phyloP scores from a whole-genome alignment of 2,797 vertebrate genomes.

The Carcharodon carcharias region DNA sequence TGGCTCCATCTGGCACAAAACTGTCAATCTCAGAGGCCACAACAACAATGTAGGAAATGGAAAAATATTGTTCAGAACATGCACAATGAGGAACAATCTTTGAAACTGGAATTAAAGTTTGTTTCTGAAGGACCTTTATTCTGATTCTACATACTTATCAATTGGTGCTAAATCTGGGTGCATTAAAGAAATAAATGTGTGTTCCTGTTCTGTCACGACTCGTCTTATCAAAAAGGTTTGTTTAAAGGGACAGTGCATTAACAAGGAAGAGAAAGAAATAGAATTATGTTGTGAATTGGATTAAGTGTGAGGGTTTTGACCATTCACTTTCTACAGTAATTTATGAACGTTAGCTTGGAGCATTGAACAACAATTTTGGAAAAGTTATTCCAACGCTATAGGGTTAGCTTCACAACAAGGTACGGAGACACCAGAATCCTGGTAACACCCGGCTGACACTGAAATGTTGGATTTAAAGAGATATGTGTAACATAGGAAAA shows the following conservation, averaged over 20 bases:
- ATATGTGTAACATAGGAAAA: neutral
- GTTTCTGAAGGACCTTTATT: neutral
- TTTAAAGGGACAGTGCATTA: neutral
- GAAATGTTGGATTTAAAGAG: neutral
- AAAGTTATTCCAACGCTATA: neutral
- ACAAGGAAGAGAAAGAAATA: neutral
- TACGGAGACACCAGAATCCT: neutral
- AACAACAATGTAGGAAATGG: neutral
- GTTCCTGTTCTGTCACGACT: neutral
- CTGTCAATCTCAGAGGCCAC: neutral
- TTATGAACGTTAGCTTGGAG: neutral
- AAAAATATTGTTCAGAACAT: neutral
- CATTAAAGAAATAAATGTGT: neutral
- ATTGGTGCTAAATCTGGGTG: neutral
- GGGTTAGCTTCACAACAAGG: neutral
- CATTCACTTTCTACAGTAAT: neutral
- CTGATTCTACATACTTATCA: neutral
- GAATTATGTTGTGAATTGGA: neutral
- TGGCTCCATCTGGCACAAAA: neutral
- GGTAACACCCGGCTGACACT: neutral
- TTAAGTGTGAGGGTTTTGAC: neutral
- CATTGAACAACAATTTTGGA: neutral
- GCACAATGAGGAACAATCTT: neutral
- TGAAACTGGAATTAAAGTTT: neutral
- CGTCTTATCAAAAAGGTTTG: neutral